A percentile compares a stretch with the other conserved stretches of the same genome.
Evolutionary conservation across 1,140 invertebrate species (phyloP).

Genomic region (Leguminivora glycinivorella): DNA sequence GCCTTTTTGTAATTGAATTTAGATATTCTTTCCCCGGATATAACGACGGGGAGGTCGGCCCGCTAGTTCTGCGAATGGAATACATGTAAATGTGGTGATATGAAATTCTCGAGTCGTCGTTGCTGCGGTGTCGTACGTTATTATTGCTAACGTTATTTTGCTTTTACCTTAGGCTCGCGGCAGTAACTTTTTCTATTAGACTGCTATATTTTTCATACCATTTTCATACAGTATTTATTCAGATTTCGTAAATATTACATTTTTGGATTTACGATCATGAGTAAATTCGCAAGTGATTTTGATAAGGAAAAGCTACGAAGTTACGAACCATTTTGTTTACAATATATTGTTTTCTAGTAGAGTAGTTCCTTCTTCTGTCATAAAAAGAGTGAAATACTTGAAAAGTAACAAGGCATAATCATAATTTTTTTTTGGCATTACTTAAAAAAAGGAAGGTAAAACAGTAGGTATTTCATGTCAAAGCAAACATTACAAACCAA

Average conservation of each 20-base stretch:
- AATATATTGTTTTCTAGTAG: no score
- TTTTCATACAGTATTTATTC: not conserved
- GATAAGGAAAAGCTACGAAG: no score
- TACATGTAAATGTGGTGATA: conserved; percentile 62
- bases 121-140: conserved; percentile 45
- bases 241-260: not conserved
- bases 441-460: not conserved
- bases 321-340: no score
- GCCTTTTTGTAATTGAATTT: conserved; percentile 78
- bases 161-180: conserved; percentile 34
- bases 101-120: conserved; percentile 57
- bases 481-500: not conserved
- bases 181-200: conserved; percentile 29
- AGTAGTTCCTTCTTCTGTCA: no score
- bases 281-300: not conserved
- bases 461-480: not conserved
- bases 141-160: conserved; percentile 45
- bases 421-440: not conserved
- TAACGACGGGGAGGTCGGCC: conserved; percentile 60
- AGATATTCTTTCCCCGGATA: conserved; percentile 72
- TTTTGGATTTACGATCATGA: not conserved
- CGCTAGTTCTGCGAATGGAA: conserved; percentile 59
- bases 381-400: no score
- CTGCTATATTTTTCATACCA: not conserved
- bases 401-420: no score